Base-by-base conservation (phyloP, 2,888 invertebrate genomes). In the Hipparchia semele region DNA sequence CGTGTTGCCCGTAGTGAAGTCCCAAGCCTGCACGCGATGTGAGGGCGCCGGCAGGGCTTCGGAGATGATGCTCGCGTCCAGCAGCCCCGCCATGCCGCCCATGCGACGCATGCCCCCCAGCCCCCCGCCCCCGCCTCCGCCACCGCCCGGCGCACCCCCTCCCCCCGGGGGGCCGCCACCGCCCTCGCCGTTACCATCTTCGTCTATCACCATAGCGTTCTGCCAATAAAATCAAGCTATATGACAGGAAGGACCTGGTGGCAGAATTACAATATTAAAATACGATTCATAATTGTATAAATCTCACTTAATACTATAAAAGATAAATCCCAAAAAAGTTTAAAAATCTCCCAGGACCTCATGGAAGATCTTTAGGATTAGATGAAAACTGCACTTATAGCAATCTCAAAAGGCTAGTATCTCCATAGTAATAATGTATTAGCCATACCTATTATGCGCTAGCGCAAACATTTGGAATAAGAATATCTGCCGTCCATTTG, bases 1-100 rank as follows among this genome's bases (percentile, higher is more conserved):
- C 76, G 97, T 95, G 79, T 93, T 90, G 75, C 95, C 95, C 62
- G 95, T 93, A 4, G 96, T 95, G 87, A 98, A 97, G 91, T 97
- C 96, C 98, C 98, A 98, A 61, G 96, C 96, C 90, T 98, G 98
- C 80, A 98, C 96, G 77, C 98, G 94, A 88, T 97, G 97, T 79
- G 96, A 96, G 61, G 96, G 95, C 64, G 95, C 95, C 51, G 96
- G 95, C 64, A 96, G 92, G 5, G 95, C 91, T 76, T 94, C 94
- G 8, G 94, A 92, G 75, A 93, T 88, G 79, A 94, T 87, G 71
- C 91, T 89, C 13, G 92, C 88, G 82, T 89, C 94, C 72, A 88
- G 85, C 77, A 88, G 84, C 65, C 88, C 89, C 77, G 89, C 91
- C 90, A 92, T 89, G 79, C 90, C 89, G 54, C 85, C 83, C 81